Percentiles rank a stretch among this genome's conserved stretches.
phyloP scores from a whole-genome alignment of 2,113 vertebrate genomes.

The Ictidomys tridecemlineatus region DNA sequence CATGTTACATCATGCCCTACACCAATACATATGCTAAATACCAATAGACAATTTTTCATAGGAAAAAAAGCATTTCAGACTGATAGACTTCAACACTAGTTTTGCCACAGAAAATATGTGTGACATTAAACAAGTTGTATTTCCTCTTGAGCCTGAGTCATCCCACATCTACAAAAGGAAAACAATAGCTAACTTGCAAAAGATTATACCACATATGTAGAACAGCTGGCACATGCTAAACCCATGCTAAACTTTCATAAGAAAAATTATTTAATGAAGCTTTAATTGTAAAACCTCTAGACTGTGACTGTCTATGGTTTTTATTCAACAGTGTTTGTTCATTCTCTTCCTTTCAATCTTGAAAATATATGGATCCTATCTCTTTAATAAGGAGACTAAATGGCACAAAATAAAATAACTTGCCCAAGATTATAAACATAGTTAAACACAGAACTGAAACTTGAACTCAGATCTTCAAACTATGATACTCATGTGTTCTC shows the following conservation, averaged over 20 bases:
- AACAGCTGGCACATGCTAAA: background rate
- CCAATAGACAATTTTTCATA: background rate
- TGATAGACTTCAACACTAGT: background rate
- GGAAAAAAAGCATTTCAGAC: background rate
- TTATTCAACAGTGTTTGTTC: background rate
- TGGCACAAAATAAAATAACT: background rate
- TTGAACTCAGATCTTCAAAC: background rate
- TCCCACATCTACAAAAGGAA: background rate
- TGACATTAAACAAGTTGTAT: background rate
- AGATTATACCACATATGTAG: background rate
- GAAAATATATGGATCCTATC: background rate
- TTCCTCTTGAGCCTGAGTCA: background rate
- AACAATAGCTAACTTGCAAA: background rate
- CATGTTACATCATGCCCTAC: no score
- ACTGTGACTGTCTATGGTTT: background rate
- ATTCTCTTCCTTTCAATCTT: background rate
- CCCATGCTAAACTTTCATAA: background rate
- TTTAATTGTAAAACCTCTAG: background rate
- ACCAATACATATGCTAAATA: background rate
- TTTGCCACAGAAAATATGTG: background rate
- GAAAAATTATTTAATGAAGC: conserved; percentile 43
- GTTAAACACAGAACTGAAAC: background rate
- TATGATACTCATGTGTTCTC: background rate
- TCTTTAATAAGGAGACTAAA: background rate
- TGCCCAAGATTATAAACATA: conserved; percentile 12